A percentile compares a stretch with the other conserved stretches of the same genome.
phyloP scores from a whole-genome alignment of 2,113 vertebrate genomes.

The Corythornis vintsioides region DNA sequence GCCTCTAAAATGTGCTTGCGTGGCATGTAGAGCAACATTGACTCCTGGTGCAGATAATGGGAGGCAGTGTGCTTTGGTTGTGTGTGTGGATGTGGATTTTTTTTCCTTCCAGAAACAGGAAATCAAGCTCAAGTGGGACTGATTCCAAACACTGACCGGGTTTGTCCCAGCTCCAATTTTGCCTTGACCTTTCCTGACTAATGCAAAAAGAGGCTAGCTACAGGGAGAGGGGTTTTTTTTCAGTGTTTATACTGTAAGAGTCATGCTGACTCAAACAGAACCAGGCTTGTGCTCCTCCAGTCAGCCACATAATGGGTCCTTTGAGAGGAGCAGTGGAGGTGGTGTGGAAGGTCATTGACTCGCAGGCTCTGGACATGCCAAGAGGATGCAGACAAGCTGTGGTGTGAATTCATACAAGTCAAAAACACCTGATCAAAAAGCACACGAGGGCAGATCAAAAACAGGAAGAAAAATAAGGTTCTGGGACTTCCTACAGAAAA shows the following conservation, averaged over 20 bases:
- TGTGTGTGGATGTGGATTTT: background rate
- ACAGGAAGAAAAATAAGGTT: background rate
- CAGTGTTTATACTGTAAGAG: slow-evolving; percentile 56
- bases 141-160: slow-evolving; percentile 59
- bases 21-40: background rate
- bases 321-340: slow-evolving; percentile 59
- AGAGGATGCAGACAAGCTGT: background rate
- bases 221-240: background rate
- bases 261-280: slow-evolving; percentile 71
- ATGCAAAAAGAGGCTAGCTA: slow-evolving; percentile 47
- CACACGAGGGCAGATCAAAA: slow-evolving; percentile 32
- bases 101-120: slow-evolving; percentile 27
- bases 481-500: background rate
- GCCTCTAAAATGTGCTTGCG: background rate
- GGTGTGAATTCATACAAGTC: slow-evolving; percentile 28
- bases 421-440: slow-evolving; percentile 32
- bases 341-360: slow-evolving; percentile 58
- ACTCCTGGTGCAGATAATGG: background rate
- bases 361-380: slow-evolving; percentile 21
- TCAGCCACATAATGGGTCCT: slow-evolving; percentile 63
- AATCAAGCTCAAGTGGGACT: slow-evolving; percentile 46
- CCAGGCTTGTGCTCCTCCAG: slow-evolving; percentile 49
- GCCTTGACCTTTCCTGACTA: slow-evolving; percentile 69
- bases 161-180: slow-evolving; percentile 55
- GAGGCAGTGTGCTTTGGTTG: background rate